Conservation (phyloP, 2,113 vertebrate genomes). For the Aldabrachelys gigantea region DNA sequence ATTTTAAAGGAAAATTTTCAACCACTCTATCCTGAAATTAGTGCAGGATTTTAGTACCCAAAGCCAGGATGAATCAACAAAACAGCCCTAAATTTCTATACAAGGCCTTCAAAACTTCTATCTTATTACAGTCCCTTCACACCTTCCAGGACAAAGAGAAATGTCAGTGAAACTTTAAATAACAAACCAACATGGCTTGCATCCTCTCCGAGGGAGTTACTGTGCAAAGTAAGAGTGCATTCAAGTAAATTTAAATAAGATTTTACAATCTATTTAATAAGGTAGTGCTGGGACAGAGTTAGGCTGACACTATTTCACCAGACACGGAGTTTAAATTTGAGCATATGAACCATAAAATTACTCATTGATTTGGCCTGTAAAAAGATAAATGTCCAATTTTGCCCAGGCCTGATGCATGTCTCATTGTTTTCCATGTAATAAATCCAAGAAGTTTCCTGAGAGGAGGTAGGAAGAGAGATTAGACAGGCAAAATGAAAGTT, state of each 20-base stretch:
- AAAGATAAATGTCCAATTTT: conserved; percentile 57
- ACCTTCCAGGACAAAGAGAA: background rate
- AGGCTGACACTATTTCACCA: conserved; percentile 42
- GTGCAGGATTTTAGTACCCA: background rate
- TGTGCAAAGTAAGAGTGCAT: background rate
- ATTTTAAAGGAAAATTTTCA: background rate
- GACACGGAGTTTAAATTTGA: conserved; percentile 29
- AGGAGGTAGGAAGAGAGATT: background rate
- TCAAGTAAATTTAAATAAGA: conserved; percentile 15
- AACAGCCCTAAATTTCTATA: background rate
- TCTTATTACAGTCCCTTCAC: background rate
- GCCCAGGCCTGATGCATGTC: background rate
- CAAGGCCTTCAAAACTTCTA: background rate
- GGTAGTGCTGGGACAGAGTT: conserved; percentile 5
- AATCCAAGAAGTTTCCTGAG: background rate
- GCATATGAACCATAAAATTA: conserved; percentile 59
- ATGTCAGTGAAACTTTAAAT: background rate
- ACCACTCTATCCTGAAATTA: background rate
- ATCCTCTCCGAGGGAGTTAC: background rate
- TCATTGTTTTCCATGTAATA: conserved; percentile 25
- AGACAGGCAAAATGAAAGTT: background rate
- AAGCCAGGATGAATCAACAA: background rate
- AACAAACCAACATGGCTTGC: background rate
- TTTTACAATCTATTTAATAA: conserved; percentile 23
- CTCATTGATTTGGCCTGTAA: conserved; percentile 54